Evolutionary conservation across 2,797 vertebrate species (phyloP).

Genomic region (Sylvia borin): DNA sequence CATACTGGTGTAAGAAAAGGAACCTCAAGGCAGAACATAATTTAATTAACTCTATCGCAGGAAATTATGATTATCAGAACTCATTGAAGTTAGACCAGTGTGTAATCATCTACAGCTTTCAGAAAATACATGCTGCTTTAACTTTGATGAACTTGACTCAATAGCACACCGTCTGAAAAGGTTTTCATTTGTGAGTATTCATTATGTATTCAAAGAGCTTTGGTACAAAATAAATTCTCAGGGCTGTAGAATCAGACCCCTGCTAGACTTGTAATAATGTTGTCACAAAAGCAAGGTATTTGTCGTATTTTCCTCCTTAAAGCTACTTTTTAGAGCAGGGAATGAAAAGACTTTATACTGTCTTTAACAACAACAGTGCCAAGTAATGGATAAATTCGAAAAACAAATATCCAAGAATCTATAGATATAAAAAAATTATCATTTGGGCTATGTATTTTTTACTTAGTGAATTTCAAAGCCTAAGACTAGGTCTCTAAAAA

Average conservation of each 20-base stretch:
- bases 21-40: conserved; percentile 21
- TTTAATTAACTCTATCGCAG: conserved; percentile 54
- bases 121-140: conserved; percentile 54
- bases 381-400: neutral
- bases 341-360: neutral
- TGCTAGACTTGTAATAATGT: conserved; percentile 4
- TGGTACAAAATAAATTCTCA: conserved; percentile 43
- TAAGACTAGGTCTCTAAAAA: neutral
- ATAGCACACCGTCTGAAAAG: conserved; percentile 24
- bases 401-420: neutral
- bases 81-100: conserved; percentile 45
- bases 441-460: neutral
- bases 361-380: neutral
- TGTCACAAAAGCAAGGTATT: conserved; percentile 16
- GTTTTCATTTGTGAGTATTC: conserved; percentile 45
- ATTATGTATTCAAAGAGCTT: conserved; percentile 34
- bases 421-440: neutral
- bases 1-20: neutral
- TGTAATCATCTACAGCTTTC: conserved; percentile 53
- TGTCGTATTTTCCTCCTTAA: neutral
- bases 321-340: conserved; percentile 1
- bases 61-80: conserved; percentile 56
- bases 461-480: neutral
- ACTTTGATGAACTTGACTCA: conserved; percentile 58
- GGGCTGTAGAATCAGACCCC: neutral